Conservation (phyloP, 2,797 vertebrate species). For the Momotus momota region DNA sequence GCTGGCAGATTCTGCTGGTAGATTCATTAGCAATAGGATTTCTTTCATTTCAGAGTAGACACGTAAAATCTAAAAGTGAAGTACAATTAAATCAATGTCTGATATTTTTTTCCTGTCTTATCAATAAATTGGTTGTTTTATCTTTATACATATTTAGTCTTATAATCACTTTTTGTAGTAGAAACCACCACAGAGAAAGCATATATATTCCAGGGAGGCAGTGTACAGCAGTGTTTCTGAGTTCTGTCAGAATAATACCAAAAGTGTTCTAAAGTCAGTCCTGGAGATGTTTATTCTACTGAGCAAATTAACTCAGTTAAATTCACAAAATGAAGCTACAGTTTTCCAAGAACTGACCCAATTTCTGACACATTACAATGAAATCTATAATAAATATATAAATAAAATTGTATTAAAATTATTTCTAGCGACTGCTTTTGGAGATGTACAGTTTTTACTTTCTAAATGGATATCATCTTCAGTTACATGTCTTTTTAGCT, state of each 20-base stretch:
- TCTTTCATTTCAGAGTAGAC: neutral
- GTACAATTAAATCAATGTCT: neutral
- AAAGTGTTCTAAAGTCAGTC: neutral
- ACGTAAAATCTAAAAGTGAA: neutral
- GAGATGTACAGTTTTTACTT: neutral
- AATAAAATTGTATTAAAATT: neutral
- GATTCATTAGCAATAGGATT: neutral
- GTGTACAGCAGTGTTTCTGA: neutral
- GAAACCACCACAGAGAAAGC: neutral
- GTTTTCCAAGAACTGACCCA: neutral
- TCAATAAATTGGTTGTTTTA: neutral
- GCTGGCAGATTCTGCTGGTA: neutral
- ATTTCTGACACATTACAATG: neutral
- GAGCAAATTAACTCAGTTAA: neutral
- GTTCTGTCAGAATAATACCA: neutral
- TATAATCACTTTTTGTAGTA: neutral
- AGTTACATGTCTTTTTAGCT: neutral
- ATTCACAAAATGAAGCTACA: neutral
- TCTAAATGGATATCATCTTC: neutral
- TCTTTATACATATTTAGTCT: neutral
- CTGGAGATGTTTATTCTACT: neutral
- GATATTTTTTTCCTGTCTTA: neutral
- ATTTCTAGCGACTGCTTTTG: neutral
- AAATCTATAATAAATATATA: neutral
- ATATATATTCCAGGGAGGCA: neutral